These are phyloP conservation scores for Drosophila eohydei DNA, from an alignment of 2,888 invertebrate genomes.

Conservation along the genomic window DNA sequence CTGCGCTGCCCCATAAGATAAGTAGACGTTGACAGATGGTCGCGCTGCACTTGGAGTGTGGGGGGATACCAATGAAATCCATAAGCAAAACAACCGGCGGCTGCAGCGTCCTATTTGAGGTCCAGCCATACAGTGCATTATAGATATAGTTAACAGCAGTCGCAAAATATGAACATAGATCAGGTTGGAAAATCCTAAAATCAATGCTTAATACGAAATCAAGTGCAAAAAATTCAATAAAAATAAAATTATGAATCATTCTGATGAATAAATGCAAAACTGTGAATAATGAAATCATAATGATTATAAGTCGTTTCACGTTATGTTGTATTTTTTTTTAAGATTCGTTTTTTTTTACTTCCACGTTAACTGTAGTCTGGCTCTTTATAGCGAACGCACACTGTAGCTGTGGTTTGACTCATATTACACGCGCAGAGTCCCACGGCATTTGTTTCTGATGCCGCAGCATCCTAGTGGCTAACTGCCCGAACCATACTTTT, in stretches of 20 bases:
- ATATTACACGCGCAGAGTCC: not conserved
- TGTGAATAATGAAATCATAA: not conserved
- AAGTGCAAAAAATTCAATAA: not conserved
- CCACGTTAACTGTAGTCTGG: not conserved
- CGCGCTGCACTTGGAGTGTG: not conserved
- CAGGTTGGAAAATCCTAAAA: not conserved
- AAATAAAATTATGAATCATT: not conserved
- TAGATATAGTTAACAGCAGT: not conserved
- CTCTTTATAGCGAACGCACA: not conserved
- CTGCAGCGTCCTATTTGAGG: constrained; percentile 18
- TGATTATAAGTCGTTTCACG: too few species aligned
- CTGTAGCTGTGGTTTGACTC: constrained; percentile 4
- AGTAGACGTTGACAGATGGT: constrained; percentile 18
- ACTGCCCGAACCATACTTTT: constrained; percentile 39
- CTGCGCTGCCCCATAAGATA: constrained; percentile 5
- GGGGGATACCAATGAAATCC: not conserved
- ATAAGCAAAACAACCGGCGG: constrained; percentile 23
- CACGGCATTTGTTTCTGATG: constrained; percentile 13
- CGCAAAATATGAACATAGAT: not conserved
- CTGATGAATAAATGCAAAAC: not conserved
- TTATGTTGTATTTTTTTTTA: too few species aligned
- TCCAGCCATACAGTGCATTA: constrained; percentile 9
- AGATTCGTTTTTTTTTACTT: not conserved
- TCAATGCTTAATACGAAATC: not conserved
- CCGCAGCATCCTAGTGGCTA: constrained; percentile 13